Evolutionary conservation across 2,113 vertebrate species (phyloP).

Genomic region (Cervus canadensis): DNA sequence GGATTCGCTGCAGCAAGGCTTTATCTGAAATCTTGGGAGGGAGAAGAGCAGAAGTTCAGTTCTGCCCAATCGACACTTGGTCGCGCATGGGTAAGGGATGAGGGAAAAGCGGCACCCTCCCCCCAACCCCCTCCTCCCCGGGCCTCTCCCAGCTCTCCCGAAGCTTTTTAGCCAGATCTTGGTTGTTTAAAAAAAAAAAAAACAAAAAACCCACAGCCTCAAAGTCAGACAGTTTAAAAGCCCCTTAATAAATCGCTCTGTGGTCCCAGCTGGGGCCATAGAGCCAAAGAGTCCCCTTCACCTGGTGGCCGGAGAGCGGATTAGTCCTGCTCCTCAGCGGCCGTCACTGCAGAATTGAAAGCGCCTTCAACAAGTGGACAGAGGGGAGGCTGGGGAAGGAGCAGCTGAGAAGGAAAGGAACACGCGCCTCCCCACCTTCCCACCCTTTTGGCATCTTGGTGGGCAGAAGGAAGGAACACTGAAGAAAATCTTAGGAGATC

Average conservation of each 20-base stretch:
- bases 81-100: neutral
- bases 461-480: neutral
- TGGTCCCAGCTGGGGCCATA: slow-evolving; percentile 45
- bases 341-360: neutral
- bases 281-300: slow-evolving; percentile 47
- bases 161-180: slow-evolving; percentile 58
- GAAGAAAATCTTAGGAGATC: neutral
- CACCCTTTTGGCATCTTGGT: neutral
- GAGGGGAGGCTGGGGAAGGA: neutral
- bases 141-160: neutral
- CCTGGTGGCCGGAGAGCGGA: slow-evolving; percentile 40
- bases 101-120: neutral
- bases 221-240: slow-evolving; percentile 50
- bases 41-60: slow-evolving; percentile 76
- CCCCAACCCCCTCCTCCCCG: neutral
- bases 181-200: slow-evolving; percentile 37
- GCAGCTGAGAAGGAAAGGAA: neutral
- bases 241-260: slow-evolving; percentile 57
- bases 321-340: neutral
- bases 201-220: neutral
- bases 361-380: slow-evolving; percentile 48
- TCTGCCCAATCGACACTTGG: slow-evolving; percentile 55
- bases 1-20: slow-evolving; percentile 95
- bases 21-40: slow-evolving; percentile 93
- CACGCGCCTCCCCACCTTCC: neutral